These are phyloP conservation scores for Mustela lutreola DNA, from an alignment of 2,113 vertebrate species.

Conservation along the genomic window DNA sequence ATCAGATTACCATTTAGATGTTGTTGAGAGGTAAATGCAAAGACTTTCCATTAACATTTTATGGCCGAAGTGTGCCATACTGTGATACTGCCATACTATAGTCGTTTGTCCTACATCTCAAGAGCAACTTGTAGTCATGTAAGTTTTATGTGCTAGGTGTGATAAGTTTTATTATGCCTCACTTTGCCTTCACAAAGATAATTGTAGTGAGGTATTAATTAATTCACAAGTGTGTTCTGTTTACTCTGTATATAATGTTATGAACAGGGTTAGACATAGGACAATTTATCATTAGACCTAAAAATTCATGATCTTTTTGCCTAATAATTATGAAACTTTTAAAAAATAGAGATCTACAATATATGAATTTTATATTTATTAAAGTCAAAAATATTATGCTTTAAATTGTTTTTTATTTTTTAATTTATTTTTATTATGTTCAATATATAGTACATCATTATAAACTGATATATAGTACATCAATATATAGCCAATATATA, in stretches of 20 bases:
- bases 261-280: neutral
- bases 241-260: neutral
- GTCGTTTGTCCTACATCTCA: constrained; percentile 82
- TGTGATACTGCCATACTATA: constrained; percentile 84
- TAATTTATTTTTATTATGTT: no score
- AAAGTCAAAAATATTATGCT: constrained; percentile 7
- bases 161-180: constrained; percentile 82
- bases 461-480: no score
- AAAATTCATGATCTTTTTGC: neutral
- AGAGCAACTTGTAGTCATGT: constrained; percentile 82
- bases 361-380: neutral
- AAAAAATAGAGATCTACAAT: neutral
- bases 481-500: no score
- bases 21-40: constrained; percentile 80
- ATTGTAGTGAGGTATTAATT: constrained; percentile 64
- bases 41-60: constrained; percentile 87
- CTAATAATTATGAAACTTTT: neutral
- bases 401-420: neutral
- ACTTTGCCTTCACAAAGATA: constrained; percentile 73
- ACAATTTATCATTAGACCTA: neutral
- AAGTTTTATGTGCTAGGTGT: constrained; percentile 74
- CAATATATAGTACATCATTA: no score
- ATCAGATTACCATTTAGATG: constrained; percentile 86
- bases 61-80: constrained; percentile 78
- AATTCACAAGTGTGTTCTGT: constrained; percentile 24